Percentiles rank a stretch among this genome's conserved stretches.
Conservation (phyloP, 2,888 invertebrate species). For the Netelia virgata region DNA sequence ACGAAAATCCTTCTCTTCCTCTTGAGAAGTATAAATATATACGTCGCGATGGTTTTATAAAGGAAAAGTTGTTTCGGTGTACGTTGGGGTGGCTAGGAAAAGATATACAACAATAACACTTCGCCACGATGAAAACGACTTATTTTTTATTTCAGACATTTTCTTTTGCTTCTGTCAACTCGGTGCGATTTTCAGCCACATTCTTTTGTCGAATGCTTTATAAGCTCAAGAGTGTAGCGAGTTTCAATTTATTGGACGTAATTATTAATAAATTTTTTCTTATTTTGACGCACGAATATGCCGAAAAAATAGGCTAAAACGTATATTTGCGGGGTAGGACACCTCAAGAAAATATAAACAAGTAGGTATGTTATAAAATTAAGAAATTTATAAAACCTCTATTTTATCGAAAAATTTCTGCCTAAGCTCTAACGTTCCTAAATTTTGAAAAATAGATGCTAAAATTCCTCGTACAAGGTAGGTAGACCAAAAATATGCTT, state of each 20-base stretch:
- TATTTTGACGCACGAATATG: background rate
- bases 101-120: constrained; percentile 46
- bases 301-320: background rate
- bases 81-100: constrained; percentile 28
- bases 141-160: constrained; percentile 15
- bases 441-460: background rate
- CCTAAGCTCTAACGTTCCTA: too few species aligned
- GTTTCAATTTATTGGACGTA: too few species aligned
- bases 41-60: constrained; percentile 44
- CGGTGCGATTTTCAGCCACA: constrained; percentile 12
- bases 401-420: too few species aligned
- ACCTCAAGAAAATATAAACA: too few species aligned
- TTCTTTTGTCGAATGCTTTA: constrained; percentile 8
- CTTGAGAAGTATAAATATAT: constrained; percentile 53
- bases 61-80: constrained; percentile 44
- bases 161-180: constrained; percentile 10
- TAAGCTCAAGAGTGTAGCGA: too few species aligned
- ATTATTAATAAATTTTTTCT: background rate
- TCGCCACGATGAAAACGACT: constrained; percentile 41
- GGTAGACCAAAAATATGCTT: background rate
- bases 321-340: too few species aligned
- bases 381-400: too few species aligned
- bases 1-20: constrained; percentile 62
- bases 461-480: background rate
- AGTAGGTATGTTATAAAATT: too few species aligned